Evolutionary conservation across 2,888 invertebrate species (phyloP), one percentile per base, ranked within the genome.

Genomic region (Nephrotoma flavescens): DNA sequence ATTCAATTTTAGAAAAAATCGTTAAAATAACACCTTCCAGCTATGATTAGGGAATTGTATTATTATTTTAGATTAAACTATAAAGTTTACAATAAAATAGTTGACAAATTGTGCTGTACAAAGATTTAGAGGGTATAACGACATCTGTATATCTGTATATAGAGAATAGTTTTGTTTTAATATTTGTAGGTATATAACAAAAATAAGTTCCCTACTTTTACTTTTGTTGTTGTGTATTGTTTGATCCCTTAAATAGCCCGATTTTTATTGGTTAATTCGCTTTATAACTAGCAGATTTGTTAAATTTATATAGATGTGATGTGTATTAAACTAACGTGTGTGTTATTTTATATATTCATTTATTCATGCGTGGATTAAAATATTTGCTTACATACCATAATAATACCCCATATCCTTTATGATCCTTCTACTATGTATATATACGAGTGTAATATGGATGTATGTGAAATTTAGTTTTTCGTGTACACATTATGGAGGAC

Each of bases 281-380:
- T 71, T 71, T 71, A 71, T 15, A 71, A 71, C 71, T 71, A 71
- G 71, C 71, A 71, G 71, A 71, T 71, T 71, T 71, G 31, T 71
- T 15, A 15, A 15, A 52, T 31, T 31, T 31, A 31, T 11, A 52
- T 9, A 71, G 71, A 11, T 52, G n/a, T 57, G 71, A 11, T 52
- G n/a, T 57, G 6, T 52, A 15, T 31, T 71, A 71, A 31, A 31
- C 71, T 31, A 71, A 31, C 71, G 31, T 71, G 71, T 71, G 52
- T 57, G 52, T 57, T 42, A 84, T 84, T 84, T 84, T 57, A 12
- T 57, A 15, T 84, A 84, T 84, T 84, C 84, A 84, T 84, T 84
- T 84, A 84, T 84, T 84, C 84, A 84, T 84, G 84, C 84, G 84
- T 84, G 84, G 84, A 84, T 84, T 84, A 84, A 84, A 84, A 84